These are phyloP conservation scores for Campopleginae sp. DNA, from an alignment of 2,888 invertebrate species.

Conservation along the genomic window DNA sequence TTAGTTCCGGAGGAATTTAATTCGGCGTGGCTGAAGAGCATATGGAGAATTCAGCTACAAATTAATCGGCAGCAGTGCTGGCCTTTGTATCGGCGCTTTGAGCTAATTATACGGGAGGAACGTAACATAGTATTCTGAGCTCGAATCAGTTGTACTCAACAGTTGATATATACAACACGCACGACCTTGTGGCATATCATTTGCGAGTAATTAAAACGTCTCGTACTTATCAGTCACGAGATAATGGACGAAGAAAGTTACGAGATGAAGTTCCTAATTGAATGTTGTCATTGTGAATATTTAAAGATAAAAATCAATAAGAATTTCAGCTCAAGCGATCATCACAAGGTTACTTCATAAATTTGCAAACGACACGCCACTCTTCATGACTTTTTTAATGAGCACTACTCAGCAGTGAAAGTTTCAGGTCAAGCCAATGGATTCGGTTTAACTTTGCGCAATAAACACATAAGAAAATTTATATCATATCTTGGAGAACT, in stretches of 20 bases:
- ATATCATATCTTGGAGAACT: slow-evolving; percentile 4
- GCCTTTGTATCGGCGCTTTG: slow-evolving; percentile 57
- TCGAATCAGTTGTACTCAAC: neutral
- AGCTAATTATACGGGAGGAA: slow-evolving; percentile 40
- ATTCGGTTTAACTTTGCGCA: slow-evolving; percentile 2
- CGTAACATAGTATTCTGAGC: slow-evolving; percentile 16
- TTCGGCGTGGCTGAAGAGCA: slow-evolving; percentile 4
- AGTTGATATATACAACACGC: neutral
- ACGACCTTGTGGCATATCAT: neutral
- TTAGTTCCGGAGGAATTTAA: slow-evolving; percentile 28
- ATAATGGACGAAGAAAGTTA: neutral
- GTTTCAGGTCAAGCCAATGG: neutral
- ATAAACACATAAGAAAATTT: slow-evolving; percentile 6
- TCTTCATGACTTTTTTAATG: neutral
- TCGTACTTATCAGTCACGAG: neutral
- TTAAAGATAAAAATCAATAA: neutral
- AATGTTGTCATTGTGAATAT: neutral
- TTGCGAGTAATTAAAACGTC: neutral
- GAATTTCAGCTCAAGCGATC: neutral
- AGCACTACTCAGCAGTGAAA: neutral
- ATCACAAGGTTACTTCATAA: neutral
- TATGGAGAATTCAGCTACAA: slow-evolving; percentile 21
- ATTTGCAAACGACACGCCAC: neutral
- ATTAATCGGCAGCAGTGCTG: slow-evolving; percentile 34
- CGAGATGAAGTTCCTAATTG: neutral